phyloP scores from a whole-genome alignment of 2,113 vertebrate genomes.

The Syngnathoides biaculeatus region DNA sequence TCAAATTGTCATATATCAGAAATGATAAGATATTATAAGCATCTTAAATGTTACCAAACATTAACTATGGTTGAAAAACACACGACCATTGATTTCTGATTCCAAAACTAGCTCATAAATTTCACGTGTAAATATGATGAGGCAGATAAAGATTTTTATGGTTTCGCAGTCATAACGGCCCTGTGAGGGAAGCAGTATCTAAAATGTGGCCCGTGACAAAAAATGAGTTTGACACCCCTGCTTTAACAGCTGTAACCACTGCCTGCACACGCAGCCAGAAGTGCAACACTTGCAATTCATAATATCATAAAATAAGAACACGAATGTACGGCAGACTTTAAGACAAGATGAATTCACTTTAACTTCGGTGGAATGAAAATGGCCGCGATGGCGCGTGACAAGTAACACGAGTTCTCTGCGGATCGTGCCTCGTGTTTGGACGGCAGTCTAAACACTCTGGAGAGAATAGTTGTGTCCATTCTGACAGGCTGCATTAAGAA shows the following conservation, averaged over 20 bases:
- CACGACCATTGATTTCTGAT: no score
- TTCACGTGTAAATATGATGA: no score
- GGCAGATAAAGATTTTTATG: no score
- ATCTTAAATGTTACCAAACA: no score
- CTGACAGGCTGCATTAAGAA: conserved; percentile 3
- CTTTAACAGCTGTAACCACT: conserved; percentile 17
- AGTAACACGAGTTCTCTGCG: not conserved
- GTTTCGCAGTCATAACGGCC: no score
- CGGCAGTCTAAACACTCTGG: not conserved
- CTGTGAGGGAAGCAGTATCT: no score
- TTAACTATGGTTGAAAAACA: no score
- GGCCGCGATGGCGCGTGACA: not conserved
- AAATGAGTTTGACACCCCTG: no score
- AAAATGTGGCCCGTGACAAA: no score
- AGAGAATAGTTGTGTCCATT: not conserved
- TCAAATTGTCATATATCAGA: no score
- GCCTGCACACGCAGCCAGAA: not conserved
- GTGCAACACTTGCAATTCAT: not conserved
- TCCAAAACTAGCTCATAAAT: no score
- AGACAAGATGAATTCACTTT: conserved; percentile 1
- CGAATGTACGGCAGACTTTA: conserved; percentile 7
- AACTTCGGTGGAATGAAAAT: not conserved
- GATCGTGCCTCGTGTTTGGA: not conserved
- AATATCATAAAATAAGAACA: not conserved
- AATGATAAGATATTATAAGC: no score